Percentiles rank a stretch among this genome's conserved stretches.
Evolutionary conservation across 1,140 invertebrate species (phyloP).

Genomic region (Eueides isabella): DNA sequence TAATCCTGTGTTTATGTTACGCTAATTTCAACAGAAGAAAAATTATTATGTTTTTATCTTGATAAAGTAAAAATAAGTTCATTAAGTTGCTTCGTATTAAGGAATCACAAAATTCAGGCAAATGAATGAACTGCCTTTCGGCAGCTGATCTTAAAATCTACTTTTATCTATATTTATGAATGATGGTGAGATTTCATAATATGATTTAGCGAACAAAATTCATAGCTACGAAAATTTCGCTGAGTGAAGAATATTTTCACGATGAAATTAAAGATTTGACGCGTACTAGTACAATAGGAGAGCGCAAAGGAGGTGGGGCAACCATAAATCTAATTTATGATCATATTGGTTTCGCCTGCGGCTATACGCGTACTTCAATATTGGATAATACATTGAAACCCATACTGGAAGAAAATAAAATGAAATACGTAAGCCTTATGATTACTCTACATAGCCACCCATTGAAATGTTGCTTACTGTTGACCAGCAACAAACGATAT

Average conservation of each 20-base stretch:
- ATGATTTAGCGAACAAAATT: constrained; percentile 3
- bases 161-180: not conserved
- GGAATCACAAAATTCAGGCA: not conserved
- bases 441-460: too few species aligned
- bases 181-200: constrained; percentile 1
- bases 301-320: constrained; percentile 12
- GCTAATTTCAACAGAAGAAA: not conserved
- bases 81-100: too few species aligned
- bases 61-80: too few species aligned
- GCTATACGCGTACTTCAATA: constrained; percentile 2
- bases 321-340: constrained; percentile 13
- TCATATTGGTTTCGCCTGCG: constrained; percentile 12
- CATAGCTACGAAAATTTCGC: constrained; percentile 1
- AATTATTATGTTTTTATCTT: too few species aligned
- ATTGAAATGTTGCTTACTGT: too few species aligned
- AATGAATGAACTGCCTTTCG: not conserved
- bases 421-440: not conserved
- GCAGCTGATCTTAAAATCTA: not conserved
- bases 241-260: not conserved
- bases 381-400: not conserved
- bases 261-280: constrained; percentile 15
- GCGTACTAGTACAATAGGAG: not conserved
- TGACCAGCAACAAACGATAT: too few species aligned
- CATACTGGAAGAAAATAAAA: not conserved
- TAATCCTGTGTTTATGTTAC: not conserved